phyloP scores from a whole-genome alignment of 2,113 vertebrate species.

The Dasyurus viverrinus region DNA sequence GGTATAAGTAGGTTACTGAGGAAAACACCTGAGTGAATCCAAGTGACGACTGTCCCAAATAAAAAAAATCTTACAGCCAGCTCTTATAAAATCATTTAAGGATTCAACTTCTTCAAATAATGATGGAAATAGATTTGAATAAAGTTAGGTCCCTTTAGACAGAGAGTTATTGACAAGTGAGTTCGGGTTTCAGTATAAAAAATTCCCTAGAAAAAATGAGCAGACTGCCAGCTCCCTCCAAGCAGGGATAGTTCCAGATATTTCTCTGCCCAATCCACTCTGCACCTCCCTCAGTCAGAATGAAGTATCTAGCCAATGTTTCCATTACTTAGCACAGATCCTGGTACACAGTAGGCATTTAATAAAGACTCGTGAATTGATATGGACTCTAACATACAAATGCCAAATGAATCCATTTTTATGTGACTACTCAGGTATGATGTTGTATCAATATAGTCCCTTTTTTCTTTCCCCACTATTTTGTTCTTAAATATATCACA shows the following conservation, averaged over 20 bases:
- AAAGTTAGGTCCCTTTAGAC: not conserved
- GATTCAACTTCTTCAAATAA: not conserved
- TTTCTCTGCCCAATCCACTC: not conserved
- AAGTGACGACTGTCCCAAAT: not conserved
- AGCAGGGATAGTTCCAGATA: not conserved
- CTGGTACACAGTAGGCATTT: not conserved
- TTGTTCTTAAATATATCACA: no score
- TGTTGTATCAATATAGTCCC: no score
- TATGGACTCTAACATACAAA: not conserved
- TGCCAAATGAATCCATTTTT: no score
- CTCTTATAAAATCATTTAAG: conserved; percentile 5
- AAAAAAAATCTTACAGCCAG: not conserved
- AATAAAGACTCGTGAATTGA: not conserved
- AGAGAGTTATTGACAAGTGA: not conserved
- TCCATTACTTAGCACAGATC: not conserved
- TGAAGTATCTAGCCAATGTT: not conserved
- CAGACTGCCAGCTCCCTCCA: not conserved
- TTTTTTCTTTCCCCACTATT: no score
- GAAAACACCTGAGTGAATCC: conserved; percentile 44
- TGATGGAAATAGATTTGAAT: not conserved
- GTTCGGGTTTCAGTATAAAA: not conserved
- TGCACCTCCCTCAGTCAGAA: not conserved
- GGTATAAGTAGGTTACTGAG: conserved; percentile 30
- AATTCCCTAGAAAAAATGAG: not conserved
- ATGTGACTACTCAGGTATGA: no score